A percentile compares a stretch with the other conserved stretches of the same genome.
These are phyloP conservation scores for Ptiloglossa arizonensis DNA, from an alignment of 1,140 invertebrate species.

Conservation along the genomic window DNA sequence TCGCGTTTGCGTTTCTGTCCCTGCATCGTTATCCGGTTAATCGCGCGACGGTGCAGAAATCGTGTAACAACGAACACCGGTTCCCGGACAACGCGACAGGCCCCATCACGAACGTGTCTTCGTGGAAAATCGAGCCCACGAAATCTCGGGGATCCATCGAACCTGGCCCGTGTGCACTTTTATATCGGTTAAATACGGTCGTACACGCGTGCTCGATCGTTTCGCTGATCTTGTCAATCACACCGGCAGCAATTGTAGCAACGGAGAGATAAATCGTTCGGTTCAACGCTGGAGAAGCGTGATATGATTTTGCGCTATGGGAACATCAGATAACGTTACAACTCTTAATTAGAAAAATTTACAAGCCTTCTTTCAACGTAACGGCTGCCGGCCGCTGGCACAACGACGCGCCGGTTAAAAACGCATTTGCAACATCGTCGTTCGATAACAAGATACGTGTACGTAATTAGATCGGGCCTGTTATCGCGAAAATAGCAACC, in stretches of 20 bases:
- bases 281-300: not conserved
- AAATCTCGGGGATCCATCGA: not conserved
- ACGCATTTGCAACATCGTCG: conserved; percentile 14
- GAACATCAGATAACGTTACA: conserved; percentile 14
- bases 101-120: not conserved
- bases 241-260: not conserved
- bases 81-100: not conserved
- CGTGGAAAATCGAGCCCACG: not conserved
- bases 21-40: not conserved
- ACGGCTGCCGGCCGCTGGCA: not conserved
- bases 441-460: not conserved
- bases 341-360: conserved; percentile 10
- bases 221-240: not conserved
- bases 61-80: not conserved
- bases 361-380: not conserved
- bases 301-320: conserved; percentile 2
- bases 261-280: not conserved
- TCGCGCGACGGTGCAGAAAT: not conserved
- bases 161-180: not conserved
- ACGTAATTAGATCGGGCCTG: conserved; percentile 13
- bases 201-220: not conserved
- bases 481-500: conserved; percentile 1
- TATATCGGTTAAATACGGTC: not conserved
- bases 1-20: not conserved
- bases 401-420: not conserved